A percentile compares a stretch with the other conserved stretches of the same genome.
These are phyloP conservation scores for Semnopithecus entellus DNA, from an alignment of 2,113 vertebrate genomes.

Conservation along the genomic window DNA sequence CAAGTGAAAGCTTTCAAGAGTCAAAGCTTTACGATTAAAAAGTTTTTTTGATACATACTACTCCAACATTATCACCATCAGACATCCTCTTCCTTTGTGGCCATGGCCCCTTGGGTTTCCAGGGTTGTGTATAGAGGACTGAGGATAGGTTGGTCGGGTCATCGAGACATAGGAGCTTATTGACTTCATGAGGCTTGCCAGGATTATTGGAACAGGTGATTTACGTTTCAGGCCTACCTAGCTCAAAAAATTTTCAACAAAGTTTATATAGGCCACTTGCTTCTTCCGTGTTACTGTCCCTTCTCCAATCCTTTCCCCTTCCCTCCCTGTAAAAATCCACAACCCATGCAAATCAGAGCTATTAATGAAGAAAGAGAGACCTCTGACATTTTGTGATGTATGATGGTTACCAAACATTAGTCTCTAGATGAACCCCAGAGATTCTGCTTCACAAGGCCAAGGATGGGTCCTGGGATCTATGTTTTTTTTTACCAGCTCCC, in stretches of 20 bases:
- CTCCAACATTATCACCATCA: not conserved
- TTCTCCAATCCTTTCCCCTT: not conserved
- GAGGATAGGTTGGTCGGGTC: not conserved
- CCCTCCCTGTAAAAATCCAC: not conserved
- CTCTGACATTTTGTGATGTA: not conserved
- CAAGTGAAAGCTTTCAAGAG: not conserved
- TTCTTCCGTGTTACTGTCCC: not conserved
- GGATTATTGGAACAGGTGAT: not conserved
- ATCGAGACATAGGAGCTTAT: not conserved
- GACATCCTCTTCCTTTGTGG: not conserved
- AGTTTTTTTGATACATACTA: not conserved
- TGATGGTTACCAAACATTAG: not conserved
- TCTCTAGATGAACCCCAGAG: not conserved
- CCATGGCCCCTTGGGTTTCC: not conserved
- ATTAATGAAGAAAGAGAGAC: not conserved
- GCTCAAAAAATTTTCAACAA: not conserved
- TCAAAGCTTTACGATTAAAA: conserved; percentile 11
- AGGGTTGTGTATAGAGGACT: not conserved
- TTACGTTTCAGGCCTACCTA: not conserved
- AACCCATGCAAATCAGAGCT: not conserved
- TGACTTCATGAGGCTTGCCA: not conserved
- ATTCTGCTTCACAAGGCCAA: not conserved
- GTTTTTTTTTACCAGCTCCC: not conserved
- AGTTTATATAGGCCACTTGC: too few relatives aligned
- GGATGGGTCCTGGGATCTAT: not conserved